Evolutionary conservation across 2,888 invertebrate species (phyloP).

Genomic region (Andrena minutula): DNA sequence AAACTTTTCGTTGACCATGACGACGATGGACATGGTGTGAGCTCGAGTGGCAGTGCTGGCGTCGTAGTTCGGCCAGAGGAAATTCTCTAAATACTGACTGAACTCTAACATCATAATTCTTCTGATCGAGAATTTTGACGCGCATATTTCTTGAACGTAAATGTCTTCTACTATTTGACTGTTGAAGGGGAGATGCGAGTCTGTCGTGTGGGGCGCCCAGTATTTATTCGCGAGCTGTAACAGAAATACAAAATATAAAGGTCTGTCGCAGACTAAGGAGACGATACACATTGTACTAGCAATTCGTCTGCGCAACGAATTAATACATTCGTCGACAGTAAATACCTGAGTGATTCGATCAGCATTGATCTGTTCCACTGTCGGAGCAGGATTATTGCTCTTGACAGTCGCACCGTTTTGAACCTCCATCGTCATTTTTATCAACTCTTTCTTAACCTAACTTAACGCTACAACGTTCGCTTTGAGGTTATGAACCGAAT

Average conservation of each 20-base stretch:
- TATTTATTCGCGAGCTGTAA: constrained; percentile 95
- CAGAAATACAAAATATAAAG: constrained; percentile 81
- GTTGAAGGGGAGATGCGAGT: constrained; percentile 91
- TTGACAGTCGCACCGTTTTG: constrained; percentile 76
- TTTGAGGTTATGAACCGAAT: constrained; percentile 13
- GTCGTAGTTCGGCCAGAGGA: constrained; percentile 97
- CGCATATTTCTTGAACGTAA: constrained; percentile 94
- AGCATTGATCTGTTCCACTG: constrained; percentile 95
- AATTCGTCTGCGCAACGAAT: not conserved
- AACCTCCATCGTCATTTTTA: constrained; percentile 73
- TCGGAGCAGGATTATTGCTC: constrained; percentile 88
- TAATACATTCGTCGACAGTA: not conserved
- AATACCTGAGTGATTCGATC: constrained; percentile 95
- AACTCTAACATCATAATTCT: constrained; percentile 98
- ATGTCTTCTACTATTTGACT: constrained; percentile 94
- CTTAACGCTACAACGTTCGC: not conserved
- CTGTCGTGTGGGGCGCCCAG: constrained; percentile 95
- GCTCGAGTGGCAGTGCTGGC: constrained; percentile 91
- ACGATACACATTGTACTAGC: too few species aligned
- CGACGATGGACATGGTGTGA: constrained; percentile 98
- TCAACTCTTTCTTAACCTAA: constrained; percentile 27
- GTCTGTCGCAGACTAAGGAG: not conserved
- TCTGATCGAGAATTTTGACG: constrained; percentile 93
- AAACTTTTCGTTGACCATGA: constrained; percentile 99
- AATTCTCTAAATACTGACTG: constrained; percentile 98